These are phyloP conservation scores for Pachymerium ferrugineum DNA, from an alignment of 2,888 invertebrate species.

Conservation along the genomic window DNA sequence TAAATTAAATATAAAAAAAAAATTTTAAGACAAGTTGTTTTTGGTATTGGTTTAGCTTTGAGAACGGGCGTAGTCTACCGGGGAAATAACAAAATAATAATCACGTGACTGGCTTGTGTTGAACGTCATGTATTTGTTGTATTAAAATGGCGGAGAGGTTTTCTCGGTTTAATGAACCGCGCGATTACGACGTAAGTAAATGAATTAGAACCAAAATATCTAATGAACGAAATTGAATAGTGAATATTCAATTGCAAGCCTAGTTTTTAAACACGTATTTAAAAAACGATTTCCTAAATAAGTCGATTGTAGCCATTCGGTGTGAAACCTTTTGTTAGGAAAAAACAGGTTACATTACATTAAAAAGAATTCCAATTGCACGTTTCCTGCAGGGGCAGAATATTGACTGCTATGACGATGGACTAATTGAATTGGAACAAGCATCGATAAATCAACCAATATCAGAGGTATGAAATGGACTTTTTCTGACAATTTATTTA, in stretches of 20 bases:
- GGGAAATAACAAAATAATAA: background rate
- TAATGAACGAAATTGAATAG: background rate
- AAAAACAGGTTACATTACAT: background rate
- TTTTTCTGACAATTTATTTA: background rate
- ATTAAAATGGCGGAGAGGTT: slow-evolving; percentile 37
- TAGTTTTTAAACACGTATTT: too few species aligned
- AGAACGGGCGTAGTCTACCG: background rate
- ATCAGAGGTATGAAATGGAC: slow-evolving; percentile 36
- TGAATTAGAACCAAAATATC: background rate
- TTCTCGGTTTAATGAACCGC: slow-evolving; percentile 38
- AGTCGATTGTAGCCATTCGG: too few species aligned
- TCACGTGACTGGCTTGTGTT: background rate
- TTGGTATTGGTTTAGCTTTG: too few species aligned
- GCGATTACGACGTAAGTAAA: slow-evolving; percentile 38
- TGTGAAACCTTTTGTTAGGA: slow-evolving; percentile 2
- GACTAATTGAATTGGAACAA: slow-evolving; percentile 39
- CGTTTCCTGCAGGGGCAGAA: slow-evolving; percentile 38
- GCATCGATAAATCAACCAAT: slow-evolving; percentile 39
- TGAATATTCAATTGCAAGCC: too few species aligned
- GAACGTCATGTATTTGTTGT: background rate
- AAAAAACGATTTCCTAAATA: too few species aligned
- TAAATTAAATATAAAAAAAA: too few species aligned
- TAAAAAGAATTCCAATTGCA: slow-evolving; percentile 23
- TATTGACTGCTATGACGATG: slow-evolving; percentile 39
- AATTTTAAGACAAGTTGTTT: too few species aligned